Base-by-base conservation (phyloP, 2,113 vertebrate genomes). In the Hemibagrus wyckioides region DNA sequence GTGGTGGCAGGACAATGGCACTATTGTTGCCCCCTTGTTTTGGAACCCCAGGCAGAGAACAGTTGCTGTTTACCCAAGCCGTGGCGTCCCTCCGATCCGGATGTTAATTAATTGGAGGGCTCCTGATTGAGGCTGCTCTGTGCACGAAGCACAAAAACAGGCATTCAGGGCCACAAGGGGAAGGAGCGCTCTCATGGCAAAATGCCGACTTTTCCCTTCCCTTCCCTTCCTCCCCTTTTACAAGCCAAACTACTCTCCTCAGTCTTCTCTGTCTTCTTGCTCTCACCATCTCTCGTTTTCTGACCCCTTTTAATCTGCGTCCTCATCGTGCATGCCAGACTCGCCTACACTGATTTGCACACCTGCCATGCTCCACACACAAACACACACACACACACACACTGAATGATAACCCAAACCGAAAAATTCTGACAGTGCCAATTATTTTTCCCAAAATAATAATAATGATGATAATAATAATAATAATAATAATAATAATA, bases 21-120 rank as follows among this genome's bases (percentile, higher is more conserved):
- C 92, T 93, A 96, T 97, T 98, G 95, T 97, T 95, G 94, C 92
- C 95, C 93, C 89, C 93, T 84, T 95, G 93, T 89, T 95, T 95
- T 85, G 54, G 94, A 92, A 95, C 95, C 92, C 94, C 92, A 80
- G 94, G 93, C 94, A 94, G 96, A 95, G 93, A 97, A 97, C 95
- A 97, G 96, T 96, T 44, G 84, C 81, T 97, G 94, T 97, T 97
- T 97, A 97, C 95, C 94, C 95, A 96, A 96, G 95, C 95, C 94
- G 93, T 94, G 88, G 56, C 81, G 94, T 84, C 87, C 94, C 93
- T 92, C n/a, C 86, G 94, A 95, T 92, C 92, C 94, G 93, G 93
- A 83, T 89, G 86, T 93, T 96, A 96, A 97, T 97, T 97, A 94
- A 92, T 95, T 94, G 86, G 93, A 93, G 93, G 94, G 94, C 91